Percentiles rank a stretch among this genome's conserved stretches.
phyloP scores from a whole-genome alignment of 2,888 invertebrate genomes.

The Phania funesta region DNA sequence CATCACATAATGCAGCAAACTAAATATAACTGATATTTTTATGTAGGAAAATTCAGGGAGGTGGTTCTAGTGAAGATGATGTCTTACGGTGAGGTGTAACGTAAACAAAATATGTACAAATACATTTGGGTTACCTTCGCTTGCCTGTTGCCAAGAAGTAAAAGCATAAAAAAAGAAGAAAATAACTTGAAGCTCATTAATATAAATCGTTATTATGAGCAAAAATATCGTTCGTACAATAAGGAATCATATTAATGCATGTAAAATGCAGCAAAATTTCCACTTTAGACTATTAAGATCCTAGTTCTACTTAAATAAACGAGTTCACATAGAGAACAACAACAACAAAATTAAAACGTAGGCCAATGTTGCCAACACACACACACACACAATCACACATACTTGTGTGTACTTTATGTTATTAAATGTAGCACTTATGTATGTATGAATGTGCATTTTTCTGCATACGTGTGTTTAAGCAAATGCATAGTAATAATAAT shows the following conservation, averaged over 20 bases:
- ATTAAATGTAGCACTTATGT: conserved; percentile 55
- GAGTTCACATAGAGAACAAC: conserved; percentile 51
- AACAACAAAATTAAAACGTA: conserved; percentile 13
- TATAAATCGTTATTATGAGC: conserved; percentile 72
- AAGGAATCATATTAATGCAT: conserved; percentile 64
- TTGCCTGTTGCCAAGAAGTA: background rate
- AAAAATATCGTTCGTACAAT: conserved; percentile 61
- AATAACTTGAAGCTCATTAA: conserved; percentile 71
- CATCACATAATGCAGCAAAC: background rate
- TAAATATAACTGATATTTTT: background rate
- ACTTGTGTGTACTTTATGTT: conserved; percentile 24
- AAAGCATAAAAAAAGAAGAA: background rate
- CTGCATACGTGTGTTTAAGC: conserved; percentile 29
- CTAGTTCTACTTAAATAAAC: conserved; percentile 63
- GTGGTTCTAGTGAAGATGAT: conserved; percentile 33
- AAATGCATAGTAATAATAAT: conserved; percentile 70
- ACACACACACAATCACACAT: background rate
- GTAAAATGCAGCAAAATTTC: conserved; percentile 57
- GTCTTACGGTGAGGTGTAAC: conserved; percentile 17
- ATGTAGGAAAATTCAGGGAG: conserved; percentile 41
- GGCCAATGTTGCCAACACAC: conserved; percentile 26
- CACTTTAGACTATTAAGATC: conserved; percentile 51
- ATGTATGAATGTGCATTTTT: background rate
- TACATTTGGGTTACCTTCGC: background rate
- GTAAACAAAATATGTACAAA: conserved; percentile 12